Base-by-base conservation (phyloP, 2,113 vertebrate genomes). In the Castor canadensis region DNA sequence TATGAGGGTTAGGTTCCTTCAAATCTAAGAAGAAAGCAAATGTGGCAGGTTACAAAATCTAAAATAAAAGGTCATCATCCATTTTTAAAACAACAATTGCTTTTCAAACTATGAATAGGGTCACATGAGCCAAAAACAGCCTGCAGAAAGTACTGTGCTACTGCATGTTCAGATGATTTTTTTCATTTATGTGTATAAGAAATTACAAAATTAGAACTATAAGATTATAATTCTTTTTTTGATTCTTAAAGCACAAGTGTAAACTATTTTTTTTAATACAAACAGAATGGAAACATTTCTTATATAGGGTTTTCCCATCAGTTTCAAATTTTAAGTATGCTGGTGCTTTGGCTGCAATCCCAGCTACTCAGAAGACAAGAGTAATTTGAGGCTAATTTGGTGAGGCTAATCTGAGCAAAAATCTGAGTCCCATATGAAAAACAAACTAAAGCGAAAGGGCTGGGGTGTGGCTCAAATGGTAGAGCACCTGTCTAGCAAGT, bases 11-110 rank as follows among this genome's bases (percentile, higher is more conserved):
- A 56, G 32, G 85, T 92, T 92, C 58, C 35, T 85, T 94, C 72
- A 85, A 88, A 64, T 91, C 38, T 88, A 93, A 91, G 60, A 93
- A 89, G 76, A 94, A 93, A 96, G 66, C 12, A 80, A 92, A 79
- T 5, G 20, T 81, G 15, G 22, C 73, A 95, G 56, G 72, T 3
- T 49, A 32, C 24, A 87, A 90, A 94, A 83, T 80, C 35, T 94
- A 9, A 52, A 93, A 67, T 4, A 56, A 67, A 89, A 94, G 75
- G n/a, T 94, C 35, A 92, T 76, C 45, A 76, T 19, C 54, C 4
- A 76, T 69, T 56, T 56, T 79, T 77, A 47, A 7, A n/a, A 45
- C 15, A 76, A 76, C 13, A 77, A 83, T 19, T 90, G n/a, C 67
- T 95, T 90, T 80, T 64, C 87, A 95, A 93, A 95, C 40, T 56